Percentiles rank a stretch among this genome's conserved stretches.
phyloP scores from a whole-genome alignment of 2,888 invertebrate genomes.

The Anoncus sp. region DNA sequence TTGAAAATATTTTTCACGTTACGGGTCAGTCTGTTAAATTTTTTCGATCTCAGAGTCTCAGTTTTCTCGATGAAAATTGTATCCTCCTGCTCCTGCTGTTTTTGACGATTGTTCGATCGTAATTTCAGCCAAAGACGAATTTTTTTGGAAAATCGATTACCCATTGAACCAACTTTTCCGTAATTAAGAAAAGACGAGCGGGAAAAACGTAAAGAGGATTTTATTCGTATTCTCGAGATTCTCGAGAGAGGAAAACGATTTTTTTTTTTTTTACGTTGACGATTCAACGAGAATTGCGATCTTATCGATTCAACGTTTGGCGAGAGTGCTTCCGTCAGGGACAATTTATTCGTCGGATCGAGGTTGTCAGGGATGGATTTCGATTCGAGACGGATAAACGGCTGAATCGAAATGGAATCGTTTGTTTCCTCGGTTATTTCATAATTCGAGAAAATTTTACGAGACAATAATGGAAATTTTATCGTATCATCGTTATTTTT shows the following conservation, averaged over 20 bases:
- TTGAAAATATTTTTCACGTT: conserved; percentile 32
- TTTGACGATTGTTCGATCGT: not conserved
- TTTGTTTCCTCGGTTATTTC: not conserved
- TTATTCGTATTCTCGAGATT: conserved; percentile 17
- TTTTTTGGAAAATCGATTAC: conserved; percentile 16
- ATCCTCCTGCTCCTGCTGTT: too few species aligned
- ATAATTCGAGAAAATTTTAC: not conserved
- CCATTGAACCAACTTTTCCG: conserved; percentile 8
- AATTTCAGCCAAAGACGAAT: conserved; percentile 31
- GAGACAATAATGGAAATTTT: not conserved
- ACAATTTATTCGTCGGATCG: not conserved
- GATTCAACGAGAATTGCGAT: too few species aligned
- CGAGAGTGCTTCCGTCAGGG: not conserved
- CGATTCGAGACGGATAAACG: not conserved
- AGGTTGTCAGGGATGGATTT: not conserved
- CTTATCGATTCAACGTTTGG: not conserved
- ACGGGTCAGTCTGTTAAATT: not conserved
- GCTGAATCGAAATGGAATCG: not conserved
- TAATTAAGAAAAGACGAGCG: not conserved
- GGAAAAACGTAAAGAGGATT: conserved; percentile 9
- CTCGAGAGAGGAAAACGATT: not conserved
- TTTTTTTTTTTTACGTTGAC: not conserved
- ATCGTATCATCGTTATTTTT: not conserved
- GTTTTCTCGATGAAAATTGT: not conserved
- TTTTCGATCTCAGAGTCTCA: not conserved